A percentile compares a stretch with the other conserved stretches of the same genome.
Evolutionary conservation across 2,113 vertebrate species (phyloP).

Genomic region (Pterocles burchelli): DNA sequence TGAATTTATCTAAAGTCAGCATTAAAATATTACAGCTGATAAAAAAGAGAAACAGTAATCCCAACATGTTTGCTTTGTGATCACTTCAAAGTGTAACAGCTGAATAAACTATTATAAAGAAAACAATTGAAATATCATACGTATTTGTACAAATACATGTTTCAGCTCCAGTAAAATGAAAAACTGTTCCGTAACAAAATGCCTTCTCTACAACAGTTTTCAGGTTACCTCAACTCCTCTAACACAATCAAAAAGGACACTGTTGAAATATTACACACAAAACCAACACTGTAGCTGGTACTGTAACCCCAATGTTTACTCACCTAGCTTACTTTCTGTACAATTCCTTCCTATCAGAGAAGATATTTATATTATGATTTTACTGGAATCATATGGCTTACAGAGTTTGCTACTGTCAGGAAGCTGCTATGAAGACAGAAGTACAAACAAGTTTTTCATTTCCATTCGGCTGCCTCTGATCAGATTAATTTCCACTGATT

Average conservation of each 20-base stretch:
- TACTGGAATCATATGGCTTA: not conserved
- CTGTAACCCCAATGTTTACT: not conserved
- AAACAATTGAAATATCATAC: not conserved
- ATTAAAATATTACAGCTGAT: not conserved
- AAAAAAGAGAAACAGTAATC: not conserved
- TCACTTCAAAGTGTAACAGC: not conserved
- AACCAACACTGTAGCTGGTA: not conserved
- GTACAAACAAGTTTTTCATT: not conserved
- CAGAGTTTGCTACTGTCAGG: not conserved
- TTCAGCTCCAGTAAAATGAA: not conserved
- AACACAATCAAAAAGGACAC: not conserved
- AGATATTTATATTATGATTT: not conserved
- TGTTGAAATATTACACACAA: not conserved
- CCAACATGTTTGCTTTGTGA: not conserved
- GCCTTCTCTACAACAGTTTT: not conserved
- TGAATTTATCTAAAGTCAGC: not conserved
- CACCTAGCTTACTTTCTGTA: not conserved
- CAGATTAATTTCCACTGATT: not conserved
- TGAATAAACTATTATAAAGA: not conserved
- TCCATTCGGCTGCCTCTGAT: not conserved
- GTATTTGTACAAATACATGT: not conserved
- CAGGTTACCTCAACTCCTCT: not conserved
- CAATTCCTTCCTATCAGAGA: not conserved
- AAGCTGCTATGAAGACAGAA: not conserved
- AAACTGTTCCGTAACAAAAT: not conserved